These are phyloP conservation scores for Lutraria rhynchaena DNA, from an alignment of 1,140 invertebrate species.

Conservation along the genomic window DNA sequence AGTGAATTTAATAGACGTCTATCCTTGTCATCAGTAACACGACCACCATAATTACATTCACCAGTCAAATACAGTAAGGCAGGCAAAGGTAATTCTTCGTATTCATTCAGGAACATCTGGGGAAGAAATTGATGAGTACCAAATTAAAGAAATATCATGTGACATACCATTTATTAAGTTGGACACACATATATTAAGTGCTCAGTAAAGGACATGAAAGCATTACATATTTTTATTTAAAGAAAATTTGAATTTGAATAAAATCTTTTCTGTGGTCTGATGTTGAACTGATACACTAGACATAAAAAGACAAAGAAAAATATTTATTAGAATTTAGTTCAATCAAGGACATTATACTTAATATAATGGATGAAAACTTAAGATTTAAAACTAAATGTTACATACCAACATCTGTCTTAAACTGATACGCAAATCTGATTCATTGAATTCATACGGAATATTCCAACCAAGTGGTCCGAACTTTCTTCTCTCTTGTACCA, in stretches of 20 bases:
- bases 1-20: slow-evolving; percentile 79
- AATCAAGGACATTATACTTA: not conserved
- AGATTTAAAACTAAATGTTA: not conserved
- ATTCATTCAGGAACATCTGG: slow-evolving; percentile 83
- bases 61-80: slow-evolving; percentile 87
- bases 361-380: not conserved
- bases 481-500: slow-evolving; percentile 82
- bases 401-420: slow-evolving; percentile 82
- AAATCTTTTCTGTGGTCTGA: too few species aligned
- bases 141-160: too few species aligned
- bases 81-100: slow-evolving; percentile 81
- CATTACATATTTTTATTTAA: too few species aligned
- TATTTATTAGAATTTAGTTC: not conserved
- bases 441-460: slow-evolving; percentile 83
- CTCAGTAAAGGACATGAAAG: too few species aligned
- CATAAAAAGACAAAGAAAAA: not conserved
- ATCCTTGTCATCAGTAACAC: slow-evolving; percentile 83
- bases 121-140: too few species aligned
- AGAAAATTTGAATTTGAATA: too few species aligned
- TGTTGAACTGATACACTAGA: not conserved
- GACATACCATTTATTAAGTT: too few species aligned
- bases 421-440: slow-evolving; percentile 82
- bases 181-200: too few species aligned
- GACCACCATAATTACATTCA: slow-evolving; percentile 95
- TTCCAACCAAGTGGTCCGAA: slow-evolving; percentile 83